phyloP scores from a whole-genome alignment of 2,888 invertebrate genomes.

The Dermolepida albohirtum region DNA sequence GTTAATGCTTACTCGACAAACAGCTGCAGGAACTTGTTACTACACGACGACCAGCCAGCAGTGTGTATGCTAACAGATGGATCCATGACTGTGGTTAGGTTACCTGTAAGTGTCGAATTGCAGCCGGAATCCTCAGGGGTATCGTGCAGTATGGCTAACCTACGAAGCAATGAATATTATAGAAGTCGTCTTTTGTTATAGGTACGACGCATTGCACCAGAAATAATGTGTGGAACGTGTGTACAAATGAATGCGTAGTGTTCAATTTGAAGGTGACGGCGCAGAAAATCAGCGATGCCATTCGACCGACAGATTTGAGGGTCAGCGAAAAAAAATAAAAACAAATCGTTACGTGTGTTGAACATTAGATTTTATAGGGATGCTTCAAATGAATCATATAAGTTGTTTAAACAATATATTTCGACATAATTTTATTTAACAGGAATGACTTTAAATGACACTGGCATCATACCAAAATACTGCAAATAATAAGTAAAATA shows the following conservation, averaged over 20 bases:
- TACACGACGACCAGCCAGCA: constrained; percentile 69
- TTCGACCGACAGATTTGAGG: constrained; percentile 40
- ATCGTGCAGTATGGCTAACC: constrained; percentile 60
- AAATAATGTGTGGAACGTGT: constrained; percentile 11
- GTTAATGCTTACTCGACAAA: constrained; percentile 68
- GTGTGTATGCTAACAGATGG: constrained; percentile 57
- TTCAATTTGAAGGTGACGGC: constrained; percentile 39
- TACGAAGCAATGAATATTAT: constrained; percentile 43
- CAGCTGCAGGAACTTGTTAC: constrained; percentile 65
- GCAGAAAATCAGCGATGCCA: constrained; percentile 46
- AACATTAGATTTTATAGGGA: not conserved
- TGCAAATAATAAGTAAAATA: too few species aligned
- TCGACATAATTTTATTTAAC: too few species aligned
- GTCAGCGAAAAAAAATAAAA: constrained; percentile 12
- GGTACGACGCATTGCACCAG: not conserved
- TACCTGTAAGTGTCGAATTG: constrained; percentile 51
- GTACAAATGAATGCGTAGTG: constrained; percentile 16
- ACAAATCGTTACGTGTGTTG: not conserved
- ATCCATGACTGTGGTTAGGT: constrained; percentile 60
- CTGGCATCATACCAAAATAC: too few species aligned
- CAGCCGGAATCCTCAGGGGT: constrained; percentile 55
- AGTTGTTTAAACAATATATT: too few species aligned
- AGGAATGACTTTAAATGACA: too few species aligned
- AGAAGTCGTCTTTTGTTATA: not conserved
- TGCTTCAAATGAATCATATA: not conserved